These are phyloP conservation scores for Amphimallon solstitiale DNA, from an alignment of 2,888 invertebrate genomes.

Conservation along the genomic window DNA sequence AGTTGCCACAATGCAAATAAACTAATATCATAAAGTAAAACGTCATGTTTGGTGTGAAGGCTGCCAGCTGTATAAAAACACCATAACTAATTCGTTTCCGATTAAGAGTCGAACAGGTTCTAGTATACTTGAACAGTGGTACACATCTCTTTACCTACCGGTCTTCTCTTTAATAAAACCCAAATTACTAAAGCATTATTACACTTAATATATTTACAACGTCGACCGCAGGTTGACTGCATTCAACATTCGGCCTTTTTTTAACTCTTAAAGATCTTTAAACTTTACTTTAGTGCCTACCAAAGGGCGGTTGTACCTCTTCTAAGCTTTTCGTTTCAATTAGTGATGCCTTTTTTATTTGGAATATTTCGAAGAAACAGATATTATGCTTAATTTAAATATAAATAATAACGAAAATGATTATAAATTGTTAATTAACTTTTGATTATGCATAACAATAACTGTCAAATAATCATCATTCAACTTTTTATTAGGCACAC, in stretches of 20 bases:
- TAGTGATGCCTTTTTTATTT: too few species aligned
- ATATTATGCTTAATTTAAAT: too few species aligned
- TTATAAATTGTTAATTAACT: too few species aligned
- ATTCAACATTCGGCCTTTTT: too few species aligned
- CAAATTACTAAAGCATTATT: conserved; percentile 2
- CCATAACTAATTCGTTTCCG: conserved; percentile 45
- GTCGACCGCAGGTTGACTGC: not conserved
- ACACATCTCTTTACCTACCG: conserved; percentile 16
- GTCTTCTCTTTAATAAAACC: conserved; percentile 19
- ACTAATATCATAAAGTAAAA: not conserved
- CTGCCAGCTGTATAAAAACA: conserved; percentile 38
- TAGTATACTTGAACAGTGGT: not conserved
- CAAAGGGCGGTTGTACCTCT: not conserved
- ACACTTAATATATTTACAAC: too few species aligned
- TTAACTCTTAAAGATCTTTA: not conserved
- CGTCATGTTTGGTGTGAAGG: conserved; percentile 38
- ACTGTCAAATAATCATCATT: too few species aligned
- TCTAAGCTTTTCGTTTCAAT: not conserved
- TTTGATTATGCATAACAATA: too few species aligned
- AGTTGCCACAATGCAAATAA: not conserved
- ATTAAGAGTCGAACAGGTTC: conserved; percentile 45
- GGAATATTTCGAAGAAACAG: too few species aligned
- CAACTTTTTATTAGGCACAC: too few species aligned
- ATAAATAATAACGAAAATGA: too few species aligned
- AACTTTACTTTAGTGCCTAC: not conserved